Base-by-base conservation (phyloP, 92 coral and sea anemone genomes). In the Umimayanthus chanpuru region DNA sequence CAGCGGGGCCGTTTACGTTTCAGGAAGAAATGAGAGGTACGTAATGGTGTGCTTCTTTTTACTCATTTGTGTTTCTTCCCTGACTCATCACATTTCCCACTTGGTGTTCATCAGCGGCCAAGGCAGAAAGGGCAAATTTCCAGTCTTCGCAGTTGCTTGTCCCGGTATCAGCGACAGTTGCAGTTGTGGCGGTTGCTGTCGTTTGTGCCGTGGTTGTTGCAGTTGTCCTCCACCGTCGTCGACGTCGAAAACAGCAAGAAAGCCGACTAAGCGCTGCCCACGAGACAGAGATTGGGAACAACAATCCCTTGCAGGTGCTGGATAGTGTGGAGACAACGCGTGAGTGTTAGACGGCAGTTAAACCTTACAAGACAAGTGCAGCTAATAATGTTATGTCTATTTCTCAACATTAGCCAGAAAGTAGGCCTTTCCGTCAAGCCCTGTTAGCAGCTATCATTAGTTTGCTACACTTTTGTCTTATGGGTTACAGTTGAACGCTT, bases 31-130 rank as follows among this genome's bases (percentile, higher is more conserved):
- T 14, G 40, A 1, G 39, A 71, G 76, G 76, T 71, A 71, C 2
- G 40, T 0, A 32, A 32, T 32, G 40, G 18, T 29, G 38, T 71
- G 40, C 18, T 71, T 4, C 40, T 71, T 9, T 28, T 67, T 67
- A 3, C 73, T 67, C 73, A 67, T 26, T 67, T 67, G 73, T 32
- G 23, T 26, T 67, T 3, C 30, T 23, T 0, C 9, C 73, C 28
- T n/a, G 29, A 67, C 73, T 67, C 10, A 2, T 67, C 73, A 23
- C 9, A 67, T 67, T 67, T 67, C 71, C 0, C 71, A 65, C 28
- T 67, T 67, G 26, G 14, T 67, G 73, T 67, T 67, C 73, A 67
- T 67, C 73, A 71, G 76, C 76, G 76, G 76, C 76, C 15, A 25
- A 71, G 14, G 36, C 76, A 71, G 23, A 0, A 25, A 71, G 15